A percentile compares a stretch with the other conserved stretches of the same genome.
These are phyloP conservation scores for Oreortyx pictus DNA, from an alignment of 2,797 vertebrate genomes.

Conservation along the genomic window DNA sequence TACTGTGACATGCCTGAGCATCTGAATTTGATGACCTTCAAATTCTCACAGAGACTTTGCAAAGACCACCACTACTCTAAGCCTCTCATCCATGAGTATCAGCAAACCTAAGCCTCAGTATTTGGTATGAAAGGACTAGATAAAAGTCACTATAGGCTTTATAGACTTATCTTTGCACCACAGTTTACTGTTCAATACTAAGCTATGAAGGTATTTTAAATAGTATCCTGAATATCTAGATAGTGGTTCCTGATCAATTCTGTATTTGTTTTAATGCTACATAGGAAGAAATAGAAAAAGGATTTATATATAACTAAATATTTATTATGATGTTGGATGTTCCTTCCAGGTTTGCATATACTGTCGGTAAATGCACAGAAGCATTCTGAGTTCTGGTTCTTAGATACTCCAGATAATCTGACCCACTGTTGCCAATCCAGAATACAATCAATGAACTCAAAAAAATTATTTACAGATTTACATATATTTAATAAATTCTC, in stretches of 20 bases:
- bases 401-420: neutral
- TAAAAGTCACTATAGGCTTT: neutral
- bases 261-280: neutral
- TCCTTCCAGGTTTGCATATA: neutral
- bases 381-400: neutral
- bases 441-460: neutral
- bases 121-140: neutral
- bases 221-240: neutral
- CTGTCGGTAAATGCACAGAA: accelerated
- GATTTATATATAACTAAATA: neutral
- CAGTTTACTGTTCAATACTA: neutral
- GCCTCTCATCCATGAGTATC: neutral
- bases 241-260: neutral
- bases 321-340: neutral
- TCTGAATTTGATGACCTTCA: slow-evolving; percentile 32
- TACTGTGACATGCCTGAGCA: neutral
- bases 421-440: neutral
- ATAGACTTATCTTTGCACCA: neutral
- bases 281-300: neutral
- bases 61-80: neutral
- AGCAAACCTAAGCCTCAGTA: neutral
- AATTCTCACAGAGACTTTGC: slow-evolving; percentile 2
- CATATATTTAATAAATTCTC: neutral
- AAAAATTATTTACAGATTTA: neutral
- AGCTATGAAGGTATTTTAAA: neutral